A percentile compares a stretch with the other conserved stretches of the same genome.
Evolutionary conservation across 2,113 vertebrate species (phyloP).

Genomic region (Myrmophylax atrothorax): DNA sequence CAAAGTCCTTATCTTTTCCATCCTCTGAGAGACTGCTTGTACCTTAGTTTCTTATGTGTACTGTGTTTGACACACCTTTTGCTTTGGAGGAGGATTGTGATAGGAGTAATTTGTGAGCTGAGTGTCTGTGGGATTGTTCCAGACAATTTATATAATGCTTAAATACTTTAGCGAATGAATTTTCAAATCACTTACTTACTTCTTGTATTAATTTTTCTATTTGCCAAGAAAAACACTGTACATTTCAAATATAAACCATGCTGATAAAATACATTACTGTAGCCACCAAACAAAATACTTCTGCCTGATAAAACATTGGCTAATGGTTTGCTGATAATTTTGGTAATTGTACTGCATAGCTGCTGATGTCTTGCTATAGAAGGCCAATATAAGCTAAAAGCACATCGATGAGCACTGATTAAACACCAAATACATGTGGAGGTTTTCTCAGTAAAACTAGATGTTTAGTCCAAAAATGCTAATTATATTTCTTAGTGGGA

Average conservation of each 20-base stretch:
- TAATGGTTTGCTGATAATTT: background rate
- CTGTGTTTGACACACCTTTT: background rate
- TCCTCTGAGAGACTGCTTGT: background rate
- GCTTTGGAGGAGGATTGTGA: background rate
- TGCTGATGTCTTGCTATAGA: background rate
- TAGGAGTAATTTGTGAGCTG: background rate
- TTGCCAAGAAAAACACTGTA: background rate
- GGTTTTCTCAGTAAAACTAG: background rate
- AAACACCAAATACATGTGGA: background rate
- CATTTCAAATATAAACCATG: background rate
- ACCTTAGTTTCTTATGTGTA: background rate
- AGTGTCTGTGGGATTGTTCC: background rate
- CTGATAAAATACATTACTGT: background rate
- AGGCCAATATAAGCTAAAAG: background rate
- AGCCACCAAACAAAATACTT: background rate
- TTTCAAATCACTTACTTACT: background rate
- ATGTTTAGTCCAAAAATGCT: background rate
- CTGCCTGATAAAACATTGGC: background rate
- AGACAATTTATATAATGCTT: background rate
- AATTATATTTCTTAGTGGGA: background rate
- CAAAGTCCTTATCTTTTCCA: background rate
- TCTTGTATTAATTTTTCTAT: background rate
- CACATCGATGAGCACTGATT: background rate
- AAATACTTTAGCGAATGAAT: background rate
- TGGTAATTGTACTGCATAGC: background rate